Evolutionary conservation across 1,140 invertebrate genomes (phyloP).

Genomic region (Aphelinus certus): DNA sequence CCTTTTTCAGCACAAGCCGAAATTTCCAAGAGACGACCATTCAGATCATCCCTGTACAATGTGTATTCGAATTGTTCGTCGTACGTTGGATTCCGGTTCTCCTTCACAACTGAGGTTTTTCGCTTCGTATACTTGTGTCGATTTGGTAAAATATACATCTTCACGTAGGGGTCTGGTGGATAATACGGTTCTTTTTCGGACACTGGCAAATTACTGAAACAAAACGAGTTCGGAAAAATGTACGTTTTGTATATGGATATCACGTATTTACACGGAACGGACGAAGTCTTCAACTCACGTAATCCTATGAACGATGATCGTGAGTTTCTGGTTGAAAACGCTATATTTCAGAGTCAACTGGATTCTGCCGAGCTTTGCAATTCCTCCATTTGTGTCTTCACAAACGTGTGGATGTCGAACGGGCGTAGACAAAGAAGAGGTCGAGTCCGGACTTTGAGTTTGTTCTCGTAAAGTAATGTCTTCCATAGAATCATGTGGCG

Average conservation of each 20-base stretch:
- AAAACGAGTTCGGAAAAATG: not conserved
- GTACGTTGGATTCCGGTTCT: constrained; percentile 90
- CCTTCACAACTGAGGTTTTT: constrained; percentile 88
- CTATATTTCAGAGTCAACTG: constrained; percentile 89
- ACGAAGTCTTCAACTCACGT: constrained; percentile 70
- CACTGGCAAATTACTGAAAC: constrained; percentile 82
- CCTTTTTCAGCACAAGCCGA: constrained; percentile 87
- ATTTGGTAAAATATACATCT: constrained; percentile 90
- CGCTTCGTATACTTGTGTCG: constrained; percentile 87
- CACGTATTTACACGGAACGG: not conserved
- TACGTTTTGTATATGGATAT: not conserved
- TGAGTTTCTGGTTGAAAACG: constrained; percentile 79
- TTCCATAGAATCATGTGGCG: constrained; percentile 51
- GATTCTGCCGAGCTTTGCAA: constrained; percentile 78
- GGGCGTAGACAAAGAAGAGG: constrained; percentile 47
- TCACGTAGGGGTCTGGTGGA: constrained; percentile 95
- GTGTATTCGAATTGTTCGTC: constrained; percentile 91
- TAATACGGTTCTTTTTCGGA: constrained; percentile 80
- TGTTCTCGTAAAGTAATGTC: constrained; percentile 43
- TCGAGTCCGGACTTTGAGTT: constrained; percentile 45
- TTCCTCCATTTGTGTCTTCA: constrained; percentile 55
- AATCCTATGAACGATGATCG: constrained; percentile 88
- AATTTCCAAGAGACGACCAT: constrained; percentile 78
- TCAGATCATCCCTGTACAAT: constrained; percentile 79
- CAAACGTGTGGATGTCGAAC: constrained; percentile 26